phyloP scores from a whole-genome alignment of 1,140 invertebrate species.

The Glossosoma conforme region DNA sequence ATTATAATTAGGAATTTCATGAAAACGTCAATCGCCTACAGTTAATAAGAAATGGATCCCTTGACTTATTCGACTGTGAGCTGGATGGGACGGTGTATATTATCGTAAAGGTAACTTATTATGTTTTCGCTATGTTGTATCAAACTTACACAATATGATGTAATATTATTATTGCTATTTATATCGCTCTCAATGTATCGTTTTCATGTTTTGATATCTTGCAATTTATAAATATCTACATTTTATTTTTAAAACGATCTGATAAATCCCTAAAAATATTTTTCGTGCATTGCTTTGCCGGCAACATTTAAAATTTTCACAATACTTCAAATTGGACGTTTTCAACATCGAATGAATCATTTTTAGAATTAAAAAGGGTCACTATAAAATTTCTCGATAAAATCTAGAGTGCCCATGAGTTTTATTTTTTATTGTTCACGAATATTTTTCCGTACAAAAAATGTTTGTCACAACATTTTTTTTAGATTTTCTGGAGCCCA shows the following conservation, averaged over 20 bases:
- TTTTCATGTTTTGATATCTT: conserved; percentile 1
- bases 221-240: not conserved
- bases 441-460: too few species aligned
- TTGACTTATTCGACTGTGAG: not conserved
- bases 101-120: conserved; percentile 20
- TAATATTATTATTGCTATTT: conserved; percentile 8
- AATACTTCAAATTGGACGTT: not conserved
- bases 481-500: too few species aligned
- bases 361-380: too few species aligned
- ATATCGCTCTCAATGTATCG: not conserved
- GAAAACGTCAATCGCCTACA: conserved; percentile 3
- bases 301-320: not conserved
- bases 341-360: not conserved
- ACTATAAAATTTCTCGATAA: too few species aligned
- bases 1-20: conserved; percentile 12
- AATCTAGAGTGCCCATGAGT: too few species aligned
- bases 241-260: not conserved
- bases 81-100: conserved; percentile 1
- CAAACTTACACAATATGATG: conserved; percentile 21
- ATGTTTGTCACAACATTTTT: too few species aligned
- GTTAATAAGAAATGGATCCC: conserved; percentile 8
- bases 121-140: conserved; percentile 5
- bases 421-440: too few species aligned
- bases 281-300: too few species aligned
- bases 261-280: too few species aligned